Base-by-base conservation (phyloP, 2,888 invertebrate species). In the Noctuana brunneofusca region DNA sequence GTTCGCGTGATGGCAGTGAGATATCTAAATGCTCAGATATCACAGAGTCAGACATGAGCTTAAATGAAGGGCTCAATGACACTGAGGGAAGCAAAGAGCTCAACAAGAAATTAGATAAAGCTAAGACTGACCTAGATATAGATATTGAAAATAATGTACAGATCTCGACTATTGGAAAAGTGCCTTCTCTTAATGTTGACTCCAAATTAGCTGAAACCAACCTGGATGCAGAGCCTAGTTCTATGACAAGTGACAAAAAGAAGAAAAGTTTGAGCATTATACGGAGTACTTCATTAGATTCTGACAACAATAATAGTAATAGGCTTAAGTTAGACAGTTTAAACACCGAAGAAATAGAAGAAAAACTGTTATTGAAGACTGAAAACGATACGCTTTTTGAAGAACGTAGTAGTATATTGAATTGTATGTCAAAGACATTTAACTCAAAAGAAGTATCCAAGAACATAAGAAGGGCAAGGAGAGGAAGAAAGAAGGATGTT, bases 1-100 rank as follows among this genome's bases (percentile, higher is more conserved):
- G 87, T 73, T 92, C 92, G 38, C 79, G 91, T 58, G 93, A 93
- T 68, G 93, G 93, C 64, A 93, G 93, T 76, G 94, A 94, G 80
- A 84, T 93, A 71, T 93, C 93, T 48, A 94, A 94, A 79, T 86
- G 92, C 74, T 94, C 93, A 59, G 94, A 94, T 73, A 80, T 89
- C 71, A 92, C 92, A 18, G 94, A 94, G 79, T 93, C 93, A n/a
- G 94, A 94, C 75, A 81, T 93, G 71, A 94, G 94, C 80, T 89
- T 92, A 77, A 93, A 92, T 65, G 94, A 94, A 79, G 79, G 92
- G 71, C 82, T 87, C 70, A 89, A 81, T 65, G 91, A 91, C 66
- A 75, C 81, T 41, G 89, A 88, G 64, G 75, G 70, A 70, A 63
- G 56, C 32, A 89, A 86, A 79, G 89, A 91, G 83, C 87, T 87